Base-by-base conservation (phyloP, 2,888 invertebrate species). In the Sinotaia quadrata region DNA sequence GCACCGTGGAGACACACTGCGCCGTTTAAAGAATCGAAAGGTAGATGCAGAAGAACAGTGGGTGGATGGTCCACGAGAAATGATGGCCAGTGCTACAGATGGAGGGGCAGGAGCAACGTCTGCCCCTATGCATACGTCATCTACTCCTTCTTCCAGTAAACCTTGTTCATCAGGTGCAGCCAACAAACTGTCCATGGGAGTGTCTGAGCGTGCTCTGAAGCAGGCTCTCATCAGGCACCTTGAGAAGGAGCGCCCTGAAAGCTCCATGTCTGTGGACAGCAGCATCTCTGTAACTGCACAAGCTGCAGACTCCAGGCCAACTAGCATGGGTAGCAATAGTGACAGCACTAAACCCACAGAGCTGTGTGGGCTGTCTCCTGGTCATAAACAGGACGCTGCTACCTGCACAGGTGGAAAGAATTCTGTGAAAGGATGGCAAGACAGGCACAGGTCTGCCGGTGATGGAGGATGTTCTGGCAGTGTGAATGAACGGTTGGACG, bases 11-110 rank as follows among this genome's bases (percentile, higher is more conserved):
- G 69, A 69, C 24, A 57, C 65, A 2, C 56, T 56, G 18, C 72
- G 57, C 33, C 73, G 71, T 49, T 52, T 74, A 33, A 68, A 71
- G 77, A 94, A 94, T 87, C 95, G 95, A 85, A 94, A 95, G 66
- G 81, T 81, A 71, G 78, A 81, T 77, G 96, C 84, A 94, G 96
- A 82, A 66, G 85, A 85, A 68, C 79, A 78, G 69, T 87, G 86
- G 86, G 83, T 87, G 52, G 88, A 88, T 78, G 88, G 88, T 10
- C 88, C 88, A 4, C 72, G 74, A 29, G 84, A 83, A 72, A 84
- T 84, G 84, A 70, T 83, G 37, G 75, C 77, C 4, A 75, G 74
- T 29, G 52, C 37, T 18, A 62, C 33, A 24, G 60, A 24, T 15
- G 60, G 56, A 31, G 51, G 44, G 37, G 54, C 57, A 18, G 24